phyloP scores from a whole-genome alignment of 2,113 vertebrate genomes.

The Lynx canadensis region DNA sequence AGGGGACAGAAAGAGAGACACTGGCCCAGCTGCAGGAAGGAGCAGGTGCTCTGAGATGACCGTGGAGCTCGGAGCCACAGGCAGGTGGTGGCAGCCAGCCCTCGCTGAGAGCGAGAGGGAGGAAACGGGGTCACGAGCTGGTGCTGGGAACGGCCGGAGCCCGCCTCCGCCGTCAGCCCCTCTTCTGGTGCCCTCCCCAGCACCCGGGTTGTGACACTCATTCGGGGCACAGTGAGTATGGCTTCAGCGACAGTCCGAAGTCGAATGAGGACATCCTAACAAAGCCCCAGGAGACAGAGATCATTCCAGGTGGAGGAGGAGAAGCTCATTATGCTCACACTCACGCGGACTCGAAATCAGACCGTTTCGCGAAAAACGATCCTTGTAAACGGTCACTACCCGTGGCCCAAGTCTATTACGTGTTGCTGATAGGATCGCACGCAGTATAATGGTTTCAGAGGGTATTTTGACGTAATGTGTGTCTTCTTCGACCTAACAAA shows the following conservation, averaged over 20 bases:
- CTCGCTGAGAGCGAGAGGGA: neutral
- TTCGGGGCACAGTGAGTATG: neutral
- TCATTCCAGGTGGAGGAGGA: neutral
- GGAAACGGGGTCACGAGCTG: rapidly evolving
- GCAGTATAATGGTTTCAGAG: neutral
- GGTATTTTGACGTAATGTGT: neutral
- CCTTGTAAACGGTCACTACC: neutral
- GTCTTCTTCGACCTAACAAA: neutral
- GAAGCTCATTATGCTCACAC: neutral
- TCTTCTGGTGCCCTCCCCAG: neutral
- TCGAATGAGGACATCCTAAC: neutral
- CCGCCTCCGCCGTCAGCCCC: neutral
- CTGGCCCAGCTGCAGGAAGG: neutral
- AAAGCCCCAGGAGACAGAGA: neutral
- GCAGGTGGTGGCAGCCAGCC: no score
- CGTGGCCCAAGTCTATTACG: neutral
- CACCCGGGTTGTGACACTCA: neutral
- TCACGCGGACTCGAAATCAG: neutral
- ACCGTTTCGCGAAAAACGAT: neutral
- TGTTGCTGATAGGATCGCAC: neutral
- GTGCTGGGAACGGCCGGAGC: neutral
- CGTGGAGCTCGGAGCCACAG: neutral
- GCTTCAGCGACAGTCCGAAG: neutral
- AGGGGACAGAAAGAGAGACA: neutral
- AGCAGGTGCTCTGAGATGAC: neutral